Conservation (phyloP, 2,797 vertebrate species). For the Adelosebastes latens region DNA sequence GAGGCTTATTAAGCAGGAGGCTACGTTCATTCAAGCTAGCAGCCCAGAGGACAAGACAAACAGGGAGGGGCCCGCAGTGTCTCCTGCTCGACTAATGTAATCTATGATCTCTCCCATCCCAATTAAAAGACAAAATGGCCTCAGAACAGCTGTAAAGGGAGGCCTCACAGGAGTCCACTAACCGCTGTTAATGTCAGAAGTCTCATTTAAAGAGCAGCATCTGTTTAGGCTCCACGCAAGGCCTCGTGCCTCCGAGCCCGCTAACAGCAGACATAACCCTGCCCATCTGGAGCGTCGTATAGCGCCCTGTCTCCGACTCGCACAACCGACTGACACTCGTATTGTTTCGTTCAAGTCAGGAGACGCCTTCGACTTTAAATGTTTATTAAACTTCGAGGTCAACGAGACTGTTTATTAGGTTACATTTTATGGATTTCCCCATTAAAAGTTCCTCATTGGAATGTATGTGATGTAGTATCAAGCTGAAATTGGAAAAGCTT, state of each 20-base stretch:
- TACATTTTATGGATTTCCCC: slow-evolving; percentile 1
- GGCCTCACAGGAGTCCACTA: slow-evolving; percentile 80
- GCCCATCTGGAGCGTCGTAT: slow-evolving; percentile 77
- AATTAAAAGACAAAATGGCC: slow-evolving; percentile 83
- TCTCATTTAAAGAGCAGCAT: slow-evolving; percentile 85
- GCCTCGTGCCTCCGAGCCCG: slow-evolving; percentile 56
- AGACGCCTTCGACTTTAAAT: neutral
- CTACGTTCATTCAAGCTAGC: slow-evolving; percentile 35
- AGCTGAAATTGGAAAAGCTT: slow-evolving; percentile 13
- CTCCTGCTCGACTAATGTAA: slow-evolving; percentile 79
- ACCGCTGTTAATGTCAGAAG: slow-evolving; percentile 84
- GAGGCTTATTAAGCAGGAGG: slow-evolving; percentile 62
- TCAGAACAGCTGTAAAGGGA: slow-evolving; percentile 85
- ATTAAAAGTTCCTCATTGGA: slow-evolving; percentile 10
- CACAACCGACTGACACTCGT: neutral
- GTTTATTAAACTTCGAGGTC: slow-evolving; percentile 31
- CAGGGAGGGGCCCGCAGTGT: slow-evolving; percentile 61
- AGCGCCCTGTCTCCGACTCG: slow-evolving; percentile 21
- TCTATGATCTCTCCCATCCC: slow-evolving; percentile 83
- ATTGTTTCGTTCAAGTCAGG: slow-evolving; percentile 14
- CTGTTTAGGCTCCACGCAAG: slow-evolving; percentile 74
- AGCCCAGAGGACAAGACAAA: slow-evolving; percentile 50
- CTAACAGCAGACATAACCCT: slow-evolving; percentile 61
- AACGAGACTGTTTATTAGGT: neutral
- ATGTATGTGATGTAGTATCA: slow-evolving; percentile 2